Base-by-base conservation (phyloP, 2,888 invertebrate genomes). In the Cephus pygmeus region DNA sequence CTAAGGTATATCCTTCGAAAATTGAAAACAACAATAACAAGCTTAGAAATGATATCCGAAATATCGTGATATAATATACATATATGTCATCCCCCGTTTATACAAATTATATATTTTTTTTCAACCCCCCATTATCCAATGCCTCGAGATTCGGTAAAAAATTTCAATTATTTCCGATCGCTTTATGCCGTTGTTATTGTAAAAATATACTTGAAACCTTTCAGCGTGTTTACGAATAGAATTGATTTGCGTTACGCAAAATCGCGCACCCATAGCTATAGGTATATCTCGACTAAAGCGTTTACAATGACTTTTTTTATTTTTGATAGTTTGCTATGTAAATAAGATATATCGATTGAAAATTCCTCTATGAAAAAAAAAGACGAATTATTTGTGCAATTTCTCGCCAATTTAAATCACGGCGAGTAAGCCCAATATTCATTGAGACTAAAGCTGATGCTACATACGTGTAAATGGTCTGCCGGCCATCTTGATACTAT, bases 281-380 rank as follows among this genome's bases (percentile, higher is more conserved):
- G 56, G 56, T 56, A 56, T 56, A 56, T 56, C 56, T 56, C 23
- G 56, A 56, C 23, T 56, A 56, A 71, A 71, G 71, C 71, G 33
- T 80, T 79, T 83, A 77, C 77, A 78, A 81, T 81, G 81, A 84
- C 82, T 81, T 87, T 87, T 87, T 85, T 85, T 82, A 86, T 86
- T 86, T 87, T 88, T 87, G 83, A 87, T 88, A 87, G 85, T 87
- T 86, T 87, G 83, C 86, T 86, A 88, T 83, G 82, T 85, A 85
- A 84, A 85, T 84, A 82, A 81, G 79, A 74, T 78, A 76, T 79
- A 81, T 82, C 79, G 81, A 85, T 84, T 77, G 81, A 81, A 77
- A 79, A 77, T 56, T 4, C 56, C 23, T 56, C 56, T 56, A 80
- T 75, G 75, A 77, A 23, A 77, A 79, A 77, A 34, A 40, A 9